Evolutionary conservation across 1,140 invertebrate genomes (phyloP).

Genomic region (Tyrophagus putrescentiae): DNA sequence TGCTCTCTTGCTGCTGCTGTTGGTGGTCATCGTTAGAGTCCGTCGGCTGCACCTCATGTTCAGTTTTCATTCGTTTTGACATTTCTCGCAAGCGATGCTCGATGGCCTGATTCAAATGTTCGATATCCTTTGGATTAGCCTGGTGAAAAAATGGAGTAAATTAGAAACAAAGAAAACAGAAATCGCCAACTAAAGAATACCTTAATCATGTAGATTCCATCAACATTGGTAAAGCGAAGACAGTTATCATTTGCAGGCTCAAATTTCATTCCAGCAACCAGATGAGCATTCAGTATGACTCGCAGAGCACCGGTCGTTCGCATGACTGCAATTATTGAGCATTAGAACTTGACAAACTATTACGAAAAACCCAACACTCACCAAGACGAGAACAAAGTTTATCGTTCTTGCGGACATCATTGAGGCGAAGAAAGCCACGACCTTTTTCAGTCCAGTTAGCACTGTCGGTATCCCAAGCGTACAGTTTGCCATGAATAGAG

Average conservation of each 20-base stretch:
- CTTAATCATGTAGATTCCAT: slow-evolving; percentile 24
- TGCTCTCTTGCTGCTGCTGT: too few relatives aligned
- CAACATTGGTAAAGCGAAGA: slow-evolving; percentile 22
- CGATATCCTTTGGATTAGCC: slow-evolving; percentile 24
- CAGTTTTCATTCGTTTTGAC: slow-evolving; percentile 18
- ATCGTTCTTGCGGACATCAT: slow-evolving; percentile 49
- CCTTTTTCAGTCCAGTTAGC: slow-evolving; percentile 75
- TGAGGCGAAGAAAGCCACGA: slow-evolving; percentile 66
- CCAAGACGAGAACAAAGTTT: slow-evolving; percentile 47
- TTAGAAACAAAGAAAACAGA: neutral
- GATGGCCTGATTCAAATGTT: slow-evolving; percentile 20
- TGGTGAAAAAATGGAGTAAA: slow-evolving; percentile 9
- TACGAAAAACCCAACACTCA: slow-evolving; percentile 19
- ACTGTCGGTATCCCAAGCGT: slow-evolving; percentile 58
- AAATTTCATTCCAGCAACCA: slow-evolving; percentile 66
- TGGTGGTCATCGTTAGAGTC: neutral
- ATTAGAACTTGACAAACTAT: neutral
- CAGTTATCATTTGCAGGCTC: slow-evolving; percentile 21
- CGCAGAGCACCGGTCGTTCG: slow-evolving; percentile 68
- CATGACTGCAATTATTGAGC: slow-evolving; percentile 45
- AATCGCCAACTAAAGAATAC: neutral
- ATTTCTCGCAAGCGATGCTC: slow-evolving; percentile 20
- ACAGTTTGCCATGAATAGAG: slow-evolving; percentile 73
- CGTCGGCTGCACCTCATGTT: too few relatives aligned
- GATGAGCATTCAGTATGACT: slow-evolving; percentile 80